Evolutionary conservation across 2,113 vertebrate species (phyloP).

Genomic region (Laticauda laticaudata): DNA sequence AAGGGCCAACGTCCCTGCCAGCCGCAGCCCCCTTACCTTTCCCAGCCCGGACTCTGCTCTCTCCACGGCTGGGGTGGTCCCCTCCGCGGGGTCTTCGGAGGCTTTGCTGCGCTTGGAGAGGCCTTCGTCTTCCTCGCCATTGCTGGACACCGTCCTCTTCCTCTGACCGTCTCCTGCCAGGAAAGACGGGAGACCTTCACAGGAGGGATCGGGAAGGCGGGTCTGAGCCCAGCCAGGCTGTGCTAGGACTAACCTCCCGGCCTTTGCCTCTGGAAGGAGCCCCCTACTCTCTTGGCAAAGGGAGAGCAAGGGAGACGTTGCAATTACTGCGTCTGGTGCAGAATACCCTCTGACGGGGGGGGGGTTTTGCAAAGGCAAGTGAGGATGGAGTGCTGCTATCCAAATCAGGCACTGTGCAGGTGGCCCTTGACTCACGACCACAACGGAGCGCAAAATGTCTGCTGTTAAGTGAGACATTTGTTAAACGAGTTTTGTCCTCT

Average conservation of each 20-base stretch:
- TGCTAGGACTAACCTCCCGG: too few relatives aligned
- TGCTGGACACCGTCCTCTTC: conserved; percentile 49
- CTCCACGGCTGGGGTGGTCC: conserved; percentile 38
- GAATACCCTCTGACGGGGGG: too few relatives aligned
- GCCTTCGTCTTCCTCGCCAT: conserved; percentile 26
- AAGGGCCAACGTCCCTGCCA: not conserved
- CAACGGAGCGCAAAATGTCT: not conserved
- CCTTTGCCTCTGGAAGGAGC: not conserved
- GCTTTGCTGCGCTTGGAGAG: conserved; percentile 34
- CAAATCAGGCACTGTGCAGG: not conserved
- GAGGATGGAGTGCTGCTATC: not conserved
- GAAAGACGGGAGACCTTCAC: conserved; percentile 19
- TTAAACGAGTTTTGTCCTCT: not conserved
- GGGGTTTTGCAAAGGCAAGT: not conserved
- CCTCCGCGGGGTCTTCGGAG: conserved; percentile 36
- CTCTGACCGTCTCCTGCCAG: conserved; percentile 46
- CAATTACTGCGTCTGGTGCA: not conserved
- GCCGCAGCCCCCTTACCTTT: conserved; percentile 51
- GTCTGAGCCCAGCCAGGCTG: not conserved
- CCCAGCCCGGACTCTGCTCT: conserved; percentile 37
- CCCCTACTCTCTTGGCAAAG: not conserved
- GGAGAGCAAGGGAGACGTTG: not conserved
- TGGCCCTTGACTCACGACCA: not conserved
- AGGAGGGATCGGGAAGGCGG: not conserved
- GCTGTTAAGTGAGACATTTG: not conserved